phyloP scores from a whole-genome alignment of 1,140 invertebrate genomes.

The Magallana gigas region DNA sequence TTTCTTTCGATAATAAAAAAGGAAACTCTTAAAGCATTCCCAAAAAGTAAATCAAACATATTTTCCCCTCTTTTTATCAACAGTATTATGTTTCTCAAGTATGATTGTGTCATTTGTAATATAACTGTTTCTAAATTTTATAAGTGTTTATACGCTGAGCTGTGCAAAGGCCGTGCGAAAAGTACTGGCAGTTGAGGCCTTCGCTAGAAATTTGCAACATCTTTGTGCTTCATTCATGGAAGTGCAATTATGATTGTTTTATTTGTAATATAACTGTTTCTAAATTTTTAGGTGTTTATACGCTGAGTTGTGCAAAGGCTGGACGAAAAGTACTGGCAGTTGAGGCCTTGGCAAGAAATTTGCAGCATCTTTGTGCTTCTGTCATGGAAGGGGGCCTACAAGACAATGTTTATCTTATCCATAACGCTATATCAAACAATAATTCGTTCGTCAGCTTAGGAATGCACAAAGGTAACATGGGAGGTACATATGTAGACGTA shows the following conservation, averaged over 20 bases:
- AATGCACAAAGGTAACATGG: constrained; percentile 55
- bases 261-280: constrained; percentile 45
- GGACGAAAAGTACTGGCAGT: constrained; percentile 53
- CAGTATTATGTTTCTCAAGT: too few species aligned
- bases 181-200: constrained; percentile 51
- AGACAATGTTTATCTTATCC: constrained; percentile 45
- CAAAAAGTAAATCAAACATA: too few species aligned
- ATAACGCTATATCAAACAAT: constrained; percentile 55
- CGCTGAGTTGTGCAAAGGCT: constrained; percentile 50
- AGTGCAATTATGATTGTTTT: constrained; percentile 45
- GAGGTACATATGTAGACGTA: constrained; percentile 52
- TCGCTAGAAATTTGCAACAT: constrained; percentile 53
- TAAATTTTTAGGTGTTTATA: constrained; percentile 43
- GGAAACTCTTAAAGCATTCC: too few species aligned
- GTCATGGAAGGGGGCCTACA: constrained; percentile 43
- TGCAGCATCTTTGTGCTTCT: constrained; percentile 53
- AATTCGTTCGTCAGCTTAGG: constrained; percentile 42
- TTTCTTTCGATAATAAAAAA: too few species aligned
- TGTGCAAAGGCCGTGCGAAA: constrained; percentile 53
- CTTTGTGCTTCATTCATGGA: constrained; percentile 47
- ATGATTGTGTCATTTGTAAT: too few species aligned
- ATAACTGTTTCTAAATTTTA: neutral
- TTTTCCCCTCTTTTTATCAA: too few species aligned
- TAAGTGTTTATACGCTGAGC: constrained; percentile 47
- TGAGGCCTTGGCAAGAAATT: constrained; percentile 53